phyloP scores from a whole-genome alignment of 2,797 vertebrate genomes.

The Megalops cyprinoides region DNA sequence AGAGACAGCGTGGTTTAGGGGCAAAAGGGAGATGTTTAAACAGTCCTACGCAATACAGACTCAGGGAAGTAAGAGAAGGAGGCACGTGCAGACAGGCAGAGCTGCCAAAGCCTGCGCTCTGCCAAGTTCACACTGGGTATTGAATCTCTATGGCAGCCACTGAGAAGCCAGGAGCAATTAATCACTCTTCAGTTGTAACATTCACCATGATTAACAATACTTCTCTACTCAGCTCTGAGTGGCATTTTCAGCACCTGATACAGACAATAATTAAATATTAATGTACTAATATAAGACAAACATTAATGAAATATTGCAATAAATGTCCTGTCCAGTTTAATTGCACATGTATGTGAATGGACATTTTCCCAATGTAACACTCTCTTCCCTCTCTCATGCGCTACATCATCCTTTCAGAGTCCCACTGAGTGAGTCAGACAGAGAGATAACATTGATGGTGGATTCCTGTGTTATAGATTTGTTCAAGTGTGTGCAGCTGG shows the following conservation, averaged over 20 bases:
- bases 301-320: not conserved
- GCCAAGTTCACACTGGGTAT: not conserved
- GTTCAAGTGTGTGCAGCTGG: constrained; percentile 12
- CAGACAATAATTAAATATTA: not conserved
- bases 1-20: not conserved
- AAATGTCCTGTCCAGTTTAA: not conserved
- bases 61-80: constrained; percentile 23
- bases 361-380: not conserved
- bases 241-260: not conserved
- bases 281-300: too few species aligned
- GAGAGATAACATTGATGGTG: constrained; percentile 12
- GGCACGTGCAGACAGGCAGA: not conserved
- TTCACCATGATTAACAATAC: not conserved
- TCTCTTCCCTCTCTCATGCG: not conserved
- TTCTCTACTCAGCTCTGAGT: not conserved
- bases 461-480: not conserved
- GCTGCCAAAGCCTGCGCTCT: not conserved
- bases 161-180: not conserved
- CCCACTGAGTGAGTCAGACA: not conserved
- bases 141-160: not conserved
- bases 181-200: not conserved
- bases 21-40: not conserved
- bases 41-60: not conserved
- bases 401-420: not conserved
- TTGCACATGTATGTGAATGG: not conserved